These are phyloP conservation scores for Psix sp. DNA, from an alignment of 1,140 invertebrate species.

Conservation along the genomic window DNA sequence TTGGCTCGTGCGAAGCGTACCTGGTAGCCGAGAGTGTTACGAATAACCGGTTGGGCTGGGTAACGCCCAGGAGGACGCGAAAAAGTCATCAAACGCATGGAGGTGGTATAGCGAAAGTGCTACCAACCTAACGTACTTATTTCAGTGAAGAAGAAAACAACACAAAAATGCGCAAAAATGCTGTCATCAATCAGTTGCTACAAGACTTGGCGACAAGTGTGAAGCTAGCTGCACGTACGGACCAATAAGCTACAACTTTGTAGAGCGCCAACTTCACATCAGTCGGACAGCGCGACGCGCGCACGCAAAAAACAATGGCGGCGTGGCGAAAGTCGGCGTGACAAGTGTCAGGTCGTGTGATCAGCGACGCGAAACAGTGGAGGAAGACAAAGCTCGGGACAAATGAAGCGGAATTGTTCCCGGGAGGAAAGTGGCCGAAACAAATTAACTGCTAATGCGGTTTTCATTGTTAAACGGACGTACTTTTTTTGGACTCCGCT, in stretches of 20 bases:
- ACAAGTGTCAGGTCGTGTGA: slow-evolving; percentile 27
- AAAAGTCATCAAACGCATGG: slow-evolving; percentile 50
- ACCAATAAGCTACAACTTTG: not conserved
- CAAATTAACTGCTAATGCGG: slow-evolving; percentile 36
- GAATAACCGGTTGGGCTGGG: slow-evolving; percentile 58
- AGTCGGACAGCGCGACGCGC: slow-evolving; percentile 34
- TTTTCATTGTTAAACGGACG: not conserved
- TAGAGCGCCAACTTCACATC: slow-evolving; percentile 9
- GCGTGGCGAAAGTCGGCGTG: slow-evolving; percentile 37
- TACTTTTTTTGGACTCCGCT: not conserved
- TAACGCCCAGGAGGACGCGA: slow-evolving; percentile 43
- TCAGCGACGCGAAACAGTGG: slow-evolving; percentile 19
- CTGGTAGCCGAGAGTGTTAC: slow-evolving; percentile 57
- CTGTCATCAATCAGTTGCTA: slow-evolving; percentile 6
- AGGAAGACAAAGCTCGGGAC: slow-evolving; percentile 24
- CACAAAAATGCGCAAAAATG: slow-evolving; percentile 4
- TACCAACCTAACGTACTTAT: slow-evolving; percentile 50
- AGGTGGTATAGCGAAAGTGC: slow-evolving; percentile 58
- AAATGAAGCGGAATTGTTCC: slow-evolving; percentile 38
- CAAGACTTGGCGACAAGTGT: slow-evolving; percentile 9
- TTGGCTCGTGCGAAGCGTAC: slow-evolving; percentile 57
- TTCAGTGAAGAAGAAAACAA: not conserved
- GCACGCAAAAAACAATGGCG: slow-evolving; percentile 7
- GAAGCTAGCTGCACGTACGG: slow-evolving; percentile 2
- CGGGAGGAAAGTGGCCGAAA: slow-evolving; percentile 19